Percentiles rank a stretch among this genome's conserved stretches.
phyloP scores from a whole-genome alignment of 2,888 invertebrate genomes.

The Willowsia nigromaculata region DNA sequence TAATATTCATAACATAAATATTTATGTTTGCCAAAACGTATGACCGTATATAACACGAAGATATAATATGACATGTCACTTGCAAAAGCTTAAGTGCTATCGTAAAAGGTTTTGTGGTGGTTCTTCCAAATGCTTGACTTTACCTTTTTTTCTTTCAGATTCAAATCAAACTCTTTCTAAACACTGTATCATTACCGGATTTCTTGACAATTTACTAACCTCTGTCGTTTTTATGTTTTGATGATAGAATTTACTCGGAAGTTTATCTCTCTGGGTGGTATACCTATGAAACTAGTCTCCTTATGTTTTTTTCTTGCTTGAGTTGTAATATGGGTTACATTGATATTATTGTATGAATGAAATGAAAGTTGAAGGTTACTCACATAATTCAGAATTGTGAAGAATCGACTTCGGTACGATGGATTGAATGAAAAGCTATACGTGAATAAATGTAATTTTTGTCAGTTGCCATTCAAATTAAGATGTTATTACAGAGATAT shows the following conservation, averaged over 20 bases:
- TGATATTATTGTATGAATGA: neutral
- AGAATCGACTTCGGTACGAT: neutral
- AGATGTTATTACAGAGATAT: neutral
- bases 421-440: neutral
- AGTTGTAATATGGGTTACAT: constrained; percentile 1
- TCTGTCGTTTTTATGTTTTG: neutral
- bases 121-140: neutral
- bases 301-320: neutral
- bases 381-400: neutral
- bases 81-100: neutral
- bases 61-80: neutral
- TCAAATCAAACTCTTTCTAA: neutral
- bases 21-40: constrained; percentile 68
- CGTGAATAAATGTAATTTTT: neutral
- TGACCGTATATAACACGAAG: too few relatives aligned
- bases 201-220: too few relatives aligned
- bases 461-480: constrained; percentile 47
- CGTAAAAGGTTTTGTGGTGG: too few relatives aligned
- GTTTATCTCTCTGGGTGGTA: neutral
- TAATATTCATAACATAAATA: constrained; percentile 45
- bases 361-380: neutral
- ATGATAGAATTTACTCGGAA: neutral
- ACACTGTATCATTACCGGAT: too few relatives aligned
- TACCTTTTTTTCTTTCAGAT: neutral
- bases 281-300: constrained; percentile 58